Conservation (phyloP, 2,113 vertebrate species). For the Tauraco erythrolophus region DNA sequence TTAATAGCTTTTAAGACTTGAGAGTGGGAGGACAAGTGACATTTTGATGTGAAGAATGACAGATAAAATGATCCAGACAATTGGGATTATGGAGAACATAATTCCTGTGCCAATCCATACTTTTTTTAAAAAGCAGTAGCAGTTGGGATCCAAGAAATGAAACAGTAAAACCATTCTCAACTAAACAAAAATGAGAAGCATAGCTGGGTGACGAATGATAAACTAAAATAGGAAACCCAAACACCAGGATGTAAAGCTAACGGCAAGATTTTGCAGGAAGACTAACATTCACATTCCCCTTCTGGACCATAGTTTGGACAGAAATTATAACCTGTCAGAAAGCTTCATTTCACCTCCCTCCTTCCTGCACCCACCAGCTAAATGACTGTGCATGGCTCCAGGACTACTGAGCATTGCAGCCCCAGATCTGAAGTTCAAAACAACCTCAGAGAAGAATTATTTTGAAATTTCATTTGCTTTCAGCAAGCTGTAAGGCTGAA, state of each 20-base stretch:
- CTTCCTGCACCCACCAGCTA: background rate
- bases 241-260: background rate
- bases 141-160: background rate
- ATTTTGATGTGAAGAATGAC: slow-evolving; percentile 34
- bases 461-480: background rate
- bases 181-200: background rate
- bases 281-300: background rate
- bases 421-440: background rate
- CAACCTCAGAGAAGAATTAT: background rate
- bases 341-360: background rate
- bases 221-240: background rate
- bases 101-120: slow-evolving; percentile 3
- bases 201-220: background rate
- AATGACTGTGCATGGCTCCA: background rate
- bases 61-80: slow-evolving; percentile 44
- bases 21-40: slow-evolving; percentile 28
- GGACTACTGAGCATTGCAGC: background rate
- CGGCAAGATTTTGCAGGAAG: background rate
- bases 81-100: slow-evolving; percentile 19
- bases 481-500: background rate
- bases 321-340: background rate
- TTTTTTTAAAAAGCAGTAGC: background rate
- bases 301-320: background rate
- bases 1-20: slow-evolving; percentile 34
- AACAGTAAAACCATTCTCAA: background rate